Evolutionary conservation across 2,888 invertebrate species (phyloP).

Genomic region (Vandiemenella viatica): DNA sequence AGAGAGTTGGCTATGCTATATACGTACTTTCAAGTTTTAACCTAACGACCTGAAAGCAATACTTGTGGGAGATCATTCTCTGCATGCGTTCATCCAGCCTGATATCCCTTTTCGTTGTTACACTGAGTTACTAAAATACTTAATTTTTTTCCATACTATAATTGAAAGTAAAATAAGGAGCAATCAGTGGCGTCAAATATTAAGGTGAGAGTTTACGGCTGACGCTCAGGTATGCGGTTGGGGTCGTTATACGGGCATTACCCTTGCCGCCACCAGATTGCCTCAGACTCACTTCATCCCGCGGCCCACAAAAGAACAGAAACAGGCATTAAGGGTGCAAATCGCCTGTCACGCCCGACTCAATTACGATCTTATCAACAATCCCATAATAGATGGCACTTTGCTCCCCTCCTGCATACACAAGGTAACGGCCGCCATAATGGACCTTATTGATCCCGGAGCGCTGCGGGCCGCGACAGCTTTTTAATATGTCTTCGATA

Average conservation of each 20-base stretch:
- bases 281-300: background rate
- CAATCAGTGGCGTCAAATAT: no score
- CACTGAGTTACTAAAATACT: no score
- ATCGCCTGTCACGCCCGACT: slow-evolving; percentile 15
- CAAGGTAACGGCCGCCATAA: slow-evolving; percentile 1
- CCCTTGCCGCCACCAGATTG: slow-evolving; percentile 8
- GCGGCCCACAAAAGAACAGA: slow-evolving; percentile 9
- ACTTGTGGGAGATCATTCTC: no score
- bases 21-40: no score
- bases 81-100: no score
- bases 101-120: no score
- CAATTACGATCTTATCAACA: slow-evolving; percentile 15
- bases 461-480: background rate
- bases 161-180: no score
- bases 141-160: no score
- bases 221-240: no score
- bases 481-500: slow-evolving; percentile 9
- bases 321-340: slow-evolving; percentile 14
- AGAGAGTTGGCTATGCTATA: no score
- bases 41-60: no score
- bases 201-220: no score
- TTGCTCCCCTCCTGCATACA: slow-evolving; percentile 8
- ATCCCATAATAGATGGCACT: slow-evolving; percentile 15
- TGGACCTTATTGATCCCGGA: slow-evolving; percentile 10
- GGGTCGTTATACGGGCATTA: slow-evolving; percentile 12